phyloP scores from a whole-genome alignment of 2,113 vertebrate genomes.

The Emydura subglobosa region DNA sequence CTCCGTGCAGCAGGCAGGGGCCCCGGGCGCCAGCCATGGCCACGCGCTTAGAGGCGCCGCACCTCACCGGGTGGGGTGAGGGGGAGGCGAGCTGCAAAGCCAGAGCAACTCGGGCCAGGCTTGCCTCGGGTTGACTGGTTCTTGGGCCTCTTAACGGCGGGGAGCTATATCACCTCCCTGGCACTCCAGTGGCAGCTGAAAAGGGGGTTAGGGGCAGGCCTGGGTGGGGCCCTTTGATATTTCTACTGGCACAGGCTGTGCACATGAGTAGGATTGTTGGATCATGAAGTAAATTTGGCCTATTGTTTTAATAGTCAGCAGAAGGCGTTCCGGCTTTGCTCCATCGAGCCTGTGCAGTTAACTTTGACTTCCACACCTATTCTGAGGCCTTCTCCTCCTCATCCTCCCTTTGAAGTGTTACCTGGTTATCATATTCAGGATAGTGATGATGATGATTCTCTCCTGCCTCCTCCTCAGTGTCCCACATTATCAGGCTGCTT shows the following conservation, averaged over 20 bases:
- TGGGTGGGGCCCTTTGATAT: neutral
- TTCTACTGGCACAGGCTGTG: neutral
- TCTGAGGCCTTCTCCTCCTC: accelerated
- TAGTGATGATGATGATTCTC: neutral
- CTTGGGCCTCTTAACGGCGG: neutral
- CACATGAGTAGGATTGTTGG: no score
- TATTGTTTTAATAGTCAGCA: neutral
- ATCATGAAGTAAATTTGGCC: no score
- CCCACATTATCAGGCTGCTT: neutral
- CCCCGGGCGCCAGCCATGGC: neutral
- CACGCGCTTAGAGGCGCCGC: neutral
- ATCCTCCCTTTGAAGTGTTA: accelerated
- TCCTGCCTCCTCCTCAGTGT: neutral
- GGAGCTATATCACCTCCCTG: neutral
- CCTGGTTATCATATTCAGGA: neutral
- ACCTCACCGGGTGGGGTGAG: accelerated
- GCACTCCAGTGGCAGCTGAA: neutral
- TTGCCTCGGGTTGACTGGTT: neutral
- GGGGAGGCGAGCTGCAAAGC: neutral
- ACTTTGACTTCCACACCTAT: accelerated
- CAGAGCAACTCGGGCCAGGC: neutral
- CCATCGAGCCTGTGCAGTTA: accelerated
- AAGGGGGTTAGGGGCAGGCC: no score
- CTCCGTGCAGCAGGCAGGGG: neutral
- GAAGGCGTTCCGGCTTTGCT: accelerated